These are phyloP conservation scores for Nowickia ferox DNA, from an alignment of 2,888 invertebrate species.

Conservation along the genomic window DNA sequence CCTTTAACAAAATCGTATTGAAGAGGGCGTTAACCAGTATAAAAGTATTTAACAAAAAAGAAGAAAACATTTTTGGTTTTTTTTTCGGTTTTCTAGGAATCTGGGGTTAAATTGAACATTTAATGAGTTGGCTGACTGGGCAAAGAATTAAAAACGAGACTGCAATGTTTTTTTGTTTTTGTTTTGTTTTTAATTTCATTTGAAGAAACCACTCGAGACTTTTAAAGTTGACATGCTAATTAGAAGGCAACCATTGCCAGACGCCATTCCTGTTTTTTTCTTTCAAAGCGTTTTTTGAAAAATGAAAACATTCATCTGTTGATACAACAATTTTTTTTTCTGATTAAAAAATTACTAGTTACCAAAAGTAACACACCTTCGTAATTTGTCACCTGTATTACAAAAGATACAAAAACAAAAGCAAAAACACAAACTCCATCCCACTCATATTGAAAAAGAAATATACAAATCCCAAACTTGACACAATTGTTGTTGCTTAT, in stretches of 20 bases:
- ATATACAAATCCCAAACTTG: not conserved
- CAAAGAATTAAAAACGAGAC: not conserved
- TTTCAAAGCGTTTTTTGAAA: not conserved
- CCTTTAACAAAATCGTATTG: conserved; percentile 44
- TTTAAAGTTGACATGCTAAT: conserved; percentile 69
- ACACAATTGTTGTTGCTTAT: conserved; percentile 20
- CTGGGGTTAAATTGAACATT: conserved; percentile 56
- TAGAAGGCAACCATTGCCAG: conserved; percentile 59
- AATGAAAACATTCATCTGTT: conserved; percentile 56
- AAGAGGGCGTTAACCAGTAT: conserved; percentile 63
- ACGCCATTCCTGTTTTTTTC: conserved; percentile 43
- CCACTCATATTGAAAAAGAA: conserved; percentile 37
- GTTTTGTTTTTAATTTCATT: not conserved
- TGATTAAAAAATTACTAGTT: conserved; percentile 30
- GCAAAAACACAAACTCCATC: conserved; percentile 21
- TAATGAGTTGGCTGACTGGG: conserved; percentile 52
- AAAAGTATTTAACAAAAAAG: conserved; percentile 47
- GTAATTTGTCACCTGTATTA: conserved; percentile 70
- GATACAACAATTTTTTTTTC: conserved; percentile 22
- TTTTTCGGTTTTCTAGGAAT: conserved; percentile 53
- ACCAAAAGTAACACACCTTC: conserved; percentile 54
- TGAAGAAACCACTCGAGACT: not conserved
- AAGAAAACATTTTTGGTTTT: too few species aligned
- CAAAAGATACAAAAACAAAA: not conserved
- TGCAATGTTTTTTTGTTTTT: not conserved